phyloP scores from a whole-genome alignment of 2,113 vertebrate species.

The Echinops telfairi region DNA sequence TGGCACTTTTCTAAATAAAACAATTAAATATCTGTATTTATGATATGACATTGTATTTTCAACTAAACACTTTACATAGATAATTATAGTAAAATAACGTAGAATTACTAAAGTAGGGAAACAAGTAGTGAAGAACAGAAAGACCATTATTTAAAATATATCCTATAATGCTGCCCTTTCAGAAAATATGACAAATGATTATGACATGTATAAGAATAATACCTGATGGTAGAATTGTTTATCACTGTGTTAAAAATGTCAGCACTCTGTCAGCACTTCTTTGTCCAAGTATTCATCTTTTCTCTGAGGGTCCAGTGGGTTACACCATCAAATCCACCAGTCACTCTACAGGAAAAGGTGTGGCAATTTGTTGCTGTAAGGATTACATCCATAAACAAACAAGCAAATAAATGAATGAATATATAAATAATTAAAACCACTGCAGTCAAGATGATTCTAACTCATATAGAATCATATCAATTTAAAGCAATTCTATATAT shows the following conservation, averaged over 20 bases:
- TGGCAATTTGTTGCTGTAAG: no score
- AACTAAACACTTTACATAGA: not conserved
- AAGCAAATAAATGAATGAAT: no score
- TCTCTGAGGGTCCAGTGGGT: no score
- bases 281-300: not conserved
- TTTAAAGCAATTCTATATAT: no score
- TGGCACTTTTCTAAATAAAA: not conserved
- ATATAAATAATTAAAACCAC: no score
- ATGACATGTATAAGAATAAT: not conserved
- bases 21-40: not conserved
- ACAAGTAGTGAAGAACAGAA: not conserved
- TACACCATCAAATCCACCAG: no score
- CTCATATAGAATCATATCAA: no score
- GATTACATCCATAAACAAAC: no score
- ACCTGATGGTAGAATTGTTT: not conserved
- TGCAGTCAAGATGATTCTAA: no score
- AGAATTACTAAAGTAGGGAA: not conserved
- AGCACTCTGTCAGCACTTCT: not conserved
- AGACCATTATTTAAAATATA: not conserved
- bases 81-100: not conserved
- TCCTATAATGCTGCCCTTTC: not conserved
- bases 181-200: constrained; percentile 1
- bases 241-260: not conserved
- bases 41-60: not conserved
- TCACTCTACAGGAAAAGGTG: no score